Evolutionary conservation across 2,113 vertebrate species (phyloP).

Genomic region (Anarrhichthys ocellatus): DNA sequence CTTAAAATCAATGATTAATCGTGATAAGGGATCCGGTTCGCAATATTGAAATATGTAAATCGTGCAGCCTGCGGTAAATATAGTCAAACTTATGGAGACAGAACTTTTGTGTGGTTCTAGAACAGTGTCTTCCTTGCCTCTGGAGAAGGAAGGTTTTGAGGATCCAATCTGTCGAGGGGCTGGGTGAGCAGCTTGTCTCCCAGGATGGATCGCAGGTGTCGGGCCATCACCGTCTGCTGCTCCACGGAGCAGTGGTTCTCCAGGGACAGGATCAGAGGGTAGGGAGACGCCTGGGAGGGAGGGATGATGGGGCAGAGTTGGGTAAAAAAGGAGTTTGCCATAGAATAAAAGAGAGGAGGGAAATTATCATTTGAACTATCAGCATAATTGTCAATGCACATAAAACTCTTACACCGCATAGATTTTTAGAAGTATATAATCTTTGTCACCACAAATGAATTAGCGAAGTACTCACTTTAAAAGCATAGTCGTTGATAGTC

Average conservation of each 20-base stretch:
- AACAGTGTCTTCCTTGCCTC: constrained; percentile 82
- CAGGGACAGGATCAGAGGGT: constrained; percentile 94
- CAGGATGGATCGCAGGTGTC: constrained; percentile 88
- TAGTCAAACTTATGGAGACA: background rate
- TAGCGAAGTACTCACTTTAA: constrained; percentile 82
- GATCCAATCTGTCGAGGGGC: constrained; percentile 73
- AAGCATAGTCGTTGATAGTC: constrained; percentile 90
- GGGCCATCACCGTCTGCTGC: constrained; percentile 93
- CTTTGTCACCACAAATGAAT: background rate
- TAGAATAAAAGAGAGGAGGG: background rate
- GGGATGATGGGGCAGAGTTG: background rate
- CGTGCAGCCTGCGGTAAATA: no score
- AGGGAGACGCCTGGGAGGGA: constrained; percentile 86
- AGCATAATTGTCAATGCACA: background rate
- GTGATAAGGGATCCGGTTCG: no score
- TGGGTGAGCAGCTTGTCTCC: constrained; percentile 90
- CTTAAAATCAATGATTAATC: no score
- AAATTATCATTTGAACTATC: background rate
- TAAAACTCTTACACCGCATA: background rate
- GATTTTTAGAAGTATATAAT: background rate
- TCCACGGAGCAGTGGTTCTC: constrained; percentile 97
- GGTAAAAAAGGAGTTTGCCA: background rate
- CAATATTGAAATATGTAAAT: no score
- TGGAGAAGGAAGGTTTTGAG: constrained; percentile 86
- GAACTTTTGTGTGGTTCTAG: background rate